These are phyloP conservation scores for Calliphora vicina DNA, from an alignment of 1,140 invertebrate species.

Conservation along the genomic window DNA sequence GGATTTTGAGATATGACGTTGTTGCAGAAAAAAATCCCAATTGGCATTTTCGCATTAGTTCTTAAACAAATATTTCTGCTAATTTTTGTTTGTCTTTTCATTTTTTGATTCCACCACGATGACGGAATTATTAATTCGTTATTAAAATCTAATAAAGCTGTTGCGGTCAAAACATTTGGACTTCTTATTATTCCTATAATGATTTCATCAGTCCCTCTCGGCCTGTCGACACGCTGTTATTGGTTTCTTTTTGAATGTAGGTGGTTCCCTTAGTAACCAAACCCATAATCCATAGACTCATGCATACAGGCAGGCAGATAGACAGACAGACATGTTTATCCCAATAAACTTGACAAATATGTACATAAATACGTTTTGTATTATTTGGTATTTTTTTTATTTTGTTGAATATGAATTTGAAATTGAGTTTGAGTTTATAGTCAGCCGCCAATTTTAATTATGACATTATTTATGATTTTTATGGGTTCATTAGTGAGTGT, in stretches of 20 bases:
- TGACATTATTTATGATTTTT: slow-evolving; percentile 35
- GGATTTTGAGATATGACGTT: too few relatives aligned
- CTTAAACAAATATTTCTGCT: neutral
- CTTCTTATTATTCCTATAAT: slow-evolving; percentile 23
- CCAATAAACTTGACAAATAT: slow-evolving; percentile 23
- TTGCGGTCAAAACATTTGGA: slow-evolving; percentile 3
- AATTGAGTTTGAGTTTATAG: neutral
- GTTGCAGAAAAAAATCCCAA: neutral
- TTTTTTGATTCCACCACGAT: slow-evolving; percentile 10
- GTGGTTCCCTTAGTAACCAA: neutral
- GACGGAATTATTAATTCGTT: slow-evolving; percentile 28
- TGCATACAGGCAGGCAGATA: neutral
- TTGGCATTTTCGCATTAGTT: neutral
- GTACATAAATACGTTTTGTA: too few relatives aligned
- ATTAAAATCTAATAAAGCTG: slow-evolving; percentile 17
- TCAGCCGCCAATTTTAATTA: slow-evolving; percentile 28
- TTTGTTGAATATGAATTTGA: neutral
- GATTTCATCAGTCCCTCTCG: neutral
- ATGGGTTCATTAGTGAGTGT: slow-evolving; percentile 34
- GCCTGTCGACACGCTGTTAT: neutral
- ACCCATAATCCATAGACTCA: neutral
- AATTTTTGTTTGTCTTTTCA: neutral
- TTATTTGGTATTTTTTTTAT: too few relatives aligned
- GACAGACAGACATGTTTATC: neutral
- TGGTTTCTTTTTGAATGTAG: neutral